A percentile compares a stretch with the other conserved stretches of the same genome.
Evolutionary conservation across 2,888 invertebrate species (phyloP).

Genomic region (Geotrupes spiniger): DNA sequence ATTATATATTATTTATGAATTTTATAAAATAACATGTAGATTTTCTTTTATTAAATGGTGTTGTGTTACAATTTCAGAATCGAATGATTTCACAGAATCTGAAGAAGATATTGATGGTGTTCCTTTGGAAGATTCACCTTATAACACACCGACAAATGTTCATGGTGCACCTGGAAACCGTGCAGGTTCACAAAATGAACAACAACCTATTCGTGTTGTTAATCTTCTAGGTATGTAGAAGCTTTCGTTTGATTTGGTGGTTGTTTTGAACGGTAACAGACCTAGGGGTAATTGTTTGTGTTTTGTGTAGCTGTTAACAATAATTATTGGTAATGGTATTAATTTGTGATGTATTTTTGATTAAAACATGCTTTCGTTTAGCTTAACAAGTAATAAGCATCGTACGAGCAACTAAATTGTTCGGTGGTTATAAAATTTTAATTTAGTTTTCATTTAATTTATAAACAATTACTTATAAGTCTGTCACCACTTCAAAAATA

Average conservation of each 20-base stretch:
- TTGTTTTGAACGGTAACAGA: conserved; percentile 10
- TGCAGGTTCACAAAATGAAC: conserved; percentile 26
- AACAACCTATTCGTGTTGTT: conserved; percentile 20
- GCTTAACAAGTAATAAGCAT: background rate
- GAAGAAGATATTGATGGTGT: conserved; percentile 40
- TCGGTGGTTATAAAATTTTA: background rate
- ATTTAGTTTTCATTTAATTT: conserved; percentile 4
- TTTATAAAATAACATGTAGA: too few relatives aligned
- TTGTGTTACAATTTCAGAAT: conserved; percentile 5
- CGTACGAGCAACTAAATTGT: background rate
- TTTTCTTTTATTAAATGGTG: background rate
- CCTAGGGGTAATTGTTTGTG: conserved; percentile 11
- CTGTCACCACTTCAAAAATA: conserved; percentile 11
- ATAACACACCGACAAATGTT: conserved; percentile 18
- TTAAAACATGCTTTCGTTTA: background rate
- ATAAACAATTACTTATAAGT: conserved; percentile 11
- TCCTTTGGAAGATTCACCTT: conserved; percentile 31
- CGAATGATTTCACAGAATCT: conserved; percentile 20
- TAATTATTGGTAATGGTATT: background rate
- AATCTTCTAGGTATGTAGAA: conserved; percentile 16
- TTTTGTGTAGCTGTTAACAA: background rate
- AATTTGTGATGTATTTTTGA: background rate
- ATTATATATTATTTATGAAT: too few relatives aligned
- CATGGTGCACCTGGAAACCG: conserved; percentile 29
- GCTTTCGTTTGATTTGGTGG: background rate